Evolutionary conservation across 2,113 vertebrate genomes (phyloP).

Genomic region (Sinocyclocheilus rhinocerous): DNA sequence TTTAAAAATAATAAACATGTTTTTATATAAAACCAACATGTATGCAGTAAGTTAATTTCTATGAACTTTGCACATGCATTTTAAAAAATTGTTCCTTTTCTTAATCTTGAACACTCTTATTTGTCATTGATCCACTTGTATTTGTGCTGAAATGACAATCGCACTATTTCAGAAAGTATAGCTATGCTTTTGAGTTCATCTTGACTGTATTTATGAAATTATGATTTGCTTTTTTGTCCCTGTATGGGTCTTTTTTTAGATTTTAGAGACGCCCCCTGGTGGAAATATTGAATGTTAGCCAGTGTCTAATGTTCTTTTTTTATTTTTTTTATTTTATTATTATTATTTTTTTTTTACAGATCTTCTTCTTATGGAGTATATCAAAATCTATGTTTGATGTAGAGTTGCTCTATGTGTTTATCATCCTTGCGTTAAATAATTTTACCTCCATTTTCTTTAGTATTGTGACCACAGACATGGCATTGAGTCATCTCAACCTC

Average conservation of each 20-base stretch:
- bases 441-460: not conserved
- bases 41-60: not conserved
- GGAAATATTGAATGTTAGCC: not conserved
- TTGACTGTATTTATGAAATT: not conserved
- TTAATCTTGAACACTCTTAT: not conserved
- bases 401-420: not conserved
- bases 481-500: constrained; percentile 70
- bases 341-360: no score
- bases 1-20: no score
- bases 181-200: not conserved
- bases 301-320: not conserved
- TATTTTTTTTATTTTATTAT: not conserved
- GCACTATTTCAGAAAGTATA: not conserved
- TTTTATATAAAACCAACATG: not conserved
- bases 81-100: not conserved
- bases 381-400: not conserved
- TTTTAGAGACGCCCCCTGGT: constrained; percentile 37
- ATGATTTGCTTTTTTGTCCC: not conserved
- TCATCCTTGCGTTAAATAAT: not conserved
- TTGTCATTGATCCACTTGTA: not conserved
- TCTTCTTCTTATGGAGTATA: not conserved
- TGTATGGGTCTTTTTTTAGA: not conserved
- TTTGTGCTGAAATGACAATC: not conserved
- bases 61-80: not conserved
- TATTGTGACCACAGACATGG: constrained; percentile 65